Conservation (phyloP, 2,113 vertebrate species). For the Hystrix brachyura region DNA sequence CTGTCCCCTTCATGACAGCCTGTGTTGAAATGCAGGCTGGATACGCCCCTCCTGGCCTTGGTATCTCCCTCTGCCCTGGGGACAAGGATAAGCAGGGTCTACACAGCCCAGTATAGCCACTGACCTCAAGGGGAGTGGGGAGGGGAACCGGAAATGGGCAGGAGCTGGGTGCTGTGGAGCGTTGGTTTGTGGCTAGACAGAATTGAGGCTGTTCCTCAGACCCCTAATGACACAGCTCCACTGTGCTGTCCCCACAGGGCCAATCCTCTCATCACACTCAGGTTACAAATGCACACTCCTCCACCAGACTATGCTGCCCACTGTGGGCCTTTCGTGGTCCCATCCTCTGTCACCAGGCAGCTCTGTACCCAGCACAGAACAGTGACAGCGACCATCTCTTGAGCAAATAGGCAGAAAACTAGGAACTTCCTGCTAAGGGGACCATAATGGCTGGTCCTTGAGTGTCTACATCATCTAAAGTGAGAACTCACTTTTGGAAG, state of each 20-base stretch:
- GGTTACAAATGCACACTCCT: neutral
- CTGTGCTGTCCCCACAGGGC: rapidly evolving
- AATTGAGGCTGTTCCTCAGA: neutral
- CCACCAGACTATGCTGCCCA: rapidly evolving
- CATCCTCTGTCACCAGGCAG: rapidly evolving
- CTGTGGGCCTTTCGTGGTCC: rapidly evolving
- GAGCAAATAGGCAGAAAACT: rapidly evolving
- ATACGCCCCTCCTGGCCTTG: neutral
- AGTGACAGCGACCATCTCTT: too few species aligned
- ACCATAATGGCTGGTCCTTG: rapidly evolving
- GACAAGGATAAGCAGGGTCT: neutral
- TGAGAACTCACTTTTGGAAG: neutral
- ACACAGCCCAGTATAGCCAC: neutral
- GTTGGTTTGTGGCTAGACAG: too few species aligned
- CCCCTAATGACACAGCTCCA: rapidly evolving
- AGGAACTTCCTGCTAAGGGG: rapidly evolving
- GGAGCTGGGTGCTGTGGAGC: neutral
- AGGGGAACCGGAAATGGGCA: neutral
- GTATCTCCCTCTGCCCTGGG: neutral
- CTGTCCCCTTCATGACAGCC: neutral
- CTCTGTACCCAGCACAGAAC: neutral
- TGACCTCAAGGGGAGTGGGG: neutral
- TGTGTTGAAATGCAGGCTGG: neutral
- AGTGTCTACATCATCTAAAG: neutral
- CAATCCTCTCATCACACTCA: rapidly evolving